Evolutionary conservation across 1,140 invertebrate genomes (phyloP), one percentile per base, ranked within the genome.

Genomic region (Anadara kagoshimensis): DNA sequence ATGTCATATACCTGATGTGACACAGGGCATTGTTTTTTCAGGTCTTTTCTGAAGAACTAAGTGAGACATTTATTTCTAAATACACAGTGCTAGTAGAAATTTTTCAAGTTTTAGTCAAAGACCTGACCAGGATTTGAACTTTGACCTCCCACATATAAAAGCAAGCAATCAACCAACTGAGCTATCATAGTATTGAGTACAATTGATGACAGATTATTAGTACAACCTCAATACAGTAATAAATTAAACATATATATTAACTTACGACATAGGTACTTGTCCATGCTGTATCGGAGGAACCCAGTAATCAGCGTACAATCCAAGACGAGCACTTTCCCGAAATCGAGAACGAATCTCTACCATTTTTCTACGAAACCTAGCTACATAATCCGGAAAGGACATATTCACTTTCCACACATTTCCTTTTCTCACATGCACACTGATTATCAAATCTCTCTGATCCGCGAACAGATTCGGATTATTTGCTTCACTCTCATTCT

Each of bases 331-430:
- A 20, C 57, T 53, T n/a, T 69, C 67, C 62, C 67, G 16, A 43
- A 69, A 69, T 16, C 59, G 22, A n/a, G 67, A 69, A 16, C 67
- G 58, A 22, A 69, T 69, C 53, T 69, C 67, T 20, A 69, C 67
- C 67, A 69, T 69, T 69, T 69, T 69, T n/a, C 67, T 43, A 43
- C 67, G 44, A 44, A 69, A 69, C 45, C 57, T 69, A n/a, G 67
- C 67, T 14, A 69, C 67, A 69, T 69, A 69, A 54, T 69, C 67
- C n/a, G 67, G 67, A 62, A 69, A 69, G 26, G 67, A 69, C 67
- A 69, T 69, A 29, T 69, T 69, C 67, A 69, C 45, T 69, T 43
- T 69, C 67, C 45, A 59, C 12, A 53, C 67, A 62, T 59, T 41
- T 20, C 57, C 36, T 29, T 14, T 26, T 36, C 57, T 69, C 5